Evolutionary conservation across 2,888 invertebrate genomes (phyloP).

Genomic region (Taphrorychus bicolor): DNA sequence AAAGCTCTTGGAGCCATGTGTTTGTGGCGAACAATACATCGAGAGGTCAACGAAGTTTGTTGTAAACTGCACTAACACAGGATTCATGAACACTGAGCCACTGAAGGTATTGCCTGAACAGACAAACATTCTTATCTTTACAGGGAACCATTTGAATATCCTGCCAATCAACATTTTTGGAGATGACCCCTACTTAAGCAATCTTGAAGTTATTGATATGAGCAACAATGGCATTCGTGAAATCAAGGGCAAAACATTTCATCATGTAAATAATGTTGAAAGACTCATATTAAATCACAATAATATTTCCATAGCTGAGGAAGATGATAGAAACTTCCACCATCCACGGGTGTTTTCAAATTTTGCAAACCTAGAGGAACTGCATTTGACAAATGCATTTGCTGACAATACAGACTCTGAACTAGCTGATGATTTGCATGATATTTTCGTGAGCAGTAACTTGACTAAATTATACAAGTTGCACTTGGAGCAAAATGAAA

Average conservation of each 20-base stretch:
- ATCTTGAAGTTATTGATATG: conserved; percentile 73
- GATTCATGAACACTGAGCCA: conserved; percentile 66
- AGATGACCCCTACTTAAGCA: conserved; percentile 56
- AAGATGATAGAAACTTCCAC: conserved; percentile 65
- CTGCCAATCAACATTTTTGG: conserved; percentile 78
- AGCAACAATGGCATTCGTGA: conserved; percentile 74
- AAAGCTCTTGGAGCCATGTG: conserved; percentile 59
- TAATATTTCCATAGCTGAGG: conserved; percentile 67
- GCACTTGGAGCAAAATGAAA: conserved; percentile 80
- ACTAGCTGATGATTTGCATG: conserved; percentile 71
- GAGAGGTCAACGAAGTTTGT: conserved; percentile 60
- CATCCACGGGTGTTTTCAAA: conserved; percentile 76
- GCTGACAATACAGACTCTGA: conserved; percentile 68
- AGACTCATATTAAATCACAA: conserved; percentile 76
- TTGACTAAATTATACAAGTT: conserved; percentile 71
- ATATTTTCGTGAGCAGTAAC: conserved; percentile 74
- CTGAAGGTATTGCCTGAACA: conserved; percentile 69
- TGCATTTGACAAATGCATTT: conserved; percentile 78
- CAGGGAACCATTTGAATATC: conserved; percentile 70
- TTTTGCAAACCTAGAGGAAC: conserved; percentile 70
- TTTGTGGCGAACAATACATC: conserved; percentile 65
- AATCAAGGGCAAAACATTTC: conserved; percentile 77
- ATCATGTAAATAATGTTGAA: conserved; percentile 73
- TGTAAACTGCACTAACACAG: conserved; percentile 74
- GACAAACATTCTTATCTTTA: conserved; percentile 74